Evolutionary conservation across 2,888 invertebrate genomes (phyloP).

Genomic region (Osmoderma eremita): DNA sequence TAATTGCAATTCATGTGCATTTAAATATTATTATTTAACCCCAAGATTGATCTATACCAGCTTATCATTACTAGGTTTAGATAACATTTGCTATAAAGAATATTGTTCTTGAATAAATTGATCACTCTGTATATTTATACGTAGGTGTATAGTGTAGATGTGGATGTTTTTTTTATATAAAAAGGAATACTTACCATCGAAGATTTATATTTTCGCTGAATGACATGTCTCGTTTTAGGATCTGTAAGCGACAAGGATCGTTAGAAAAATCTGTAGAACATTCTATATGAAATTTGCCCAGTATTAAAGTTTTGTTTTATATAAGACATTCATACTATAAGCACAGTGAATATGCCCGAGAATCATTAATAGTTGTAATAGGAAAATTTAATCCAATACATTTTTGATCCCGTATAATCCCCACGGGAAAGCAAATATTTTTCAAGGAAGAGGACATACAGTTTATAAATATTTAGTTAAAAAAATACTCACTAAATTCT

Average conservation of each 20-base stretch:
- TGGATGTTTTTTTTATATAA: not conserved
- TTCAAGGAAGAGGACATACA: no score
- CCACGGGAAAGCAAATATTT: no score
- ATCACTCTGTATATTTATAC: conserved; percentile 3
- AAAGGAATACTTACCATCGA: conserved; percentile 84
- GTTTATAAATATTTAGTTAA: not conserved
- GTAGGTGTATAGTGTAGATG: not conserved
- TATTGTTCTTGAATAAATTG: not conserved
- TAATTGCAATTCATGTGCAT: no score
- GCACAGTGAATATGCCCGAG: no score
- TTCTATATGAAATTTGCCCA: no score
- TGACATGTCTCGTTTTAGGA: conserved; percentile 96
- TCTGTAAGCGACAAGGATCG: conserved; percentile 73
- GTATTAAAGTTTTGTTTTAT: no score
- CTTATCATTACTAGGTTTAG: no score
- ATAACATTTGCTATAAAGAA: conserved; percentile 22
- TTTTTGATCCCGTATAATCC: no score
- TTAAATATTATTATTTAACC: not conserved
- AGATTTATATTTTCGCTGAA: conserved; percentile 97
- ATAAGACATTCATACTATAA: no score
- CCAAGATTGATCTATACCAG: not conserved
- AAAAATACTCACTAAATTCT: conserved; percentile 96
- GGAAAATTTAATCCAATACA: no score
- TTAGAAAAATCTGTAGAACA: no score
- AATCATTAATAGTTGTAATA: no score